Conservation (phyloP, 92 coral and sea anemone genomes). For the Phenganax stokvisi region DNA sequence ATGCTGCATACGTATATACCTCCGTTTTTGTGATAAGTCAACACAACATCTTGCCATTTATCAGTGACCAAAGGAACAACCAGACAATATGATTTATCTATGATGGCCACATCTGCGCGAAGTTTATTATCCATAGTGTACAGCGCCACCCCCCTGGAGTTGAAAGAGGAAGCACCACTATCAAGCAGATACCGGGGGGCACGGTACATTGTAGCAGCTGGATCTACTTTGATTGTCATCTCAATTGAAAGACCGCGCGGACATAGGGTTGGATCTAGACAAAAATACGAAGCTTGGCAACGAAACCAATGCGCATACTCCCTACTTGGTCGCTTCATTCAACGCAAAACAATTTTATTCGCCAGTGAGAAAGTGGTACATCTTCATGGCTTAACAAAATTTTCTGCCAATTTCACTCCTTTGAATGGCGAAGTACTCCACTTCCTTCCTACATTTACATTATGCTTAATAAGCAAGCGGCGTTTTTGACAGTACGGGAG, state of each 20-base stretch:
- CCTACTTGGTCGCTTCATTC: neutral
- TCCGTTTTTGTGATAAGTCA: conserved; percentile 75
- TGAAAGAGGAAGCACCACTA: conserved; percentile 91
- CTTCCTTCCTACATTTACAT: no score
- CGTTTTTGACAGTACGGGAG: no score
- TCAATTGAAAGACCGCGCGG: conserved; percentile 84
- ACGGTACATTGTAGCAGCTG: conserved; percentile 59
- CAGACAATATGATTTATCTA: conserved; percentile 73
- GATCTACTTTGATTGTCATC: conserved; percentile 82
- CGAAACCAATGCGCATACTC: neutral
- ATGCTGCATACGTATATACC: conserved; percentile 39
- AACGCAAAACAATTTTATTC: neutral
- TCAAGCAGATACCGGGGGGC: conserved; percentile 79
- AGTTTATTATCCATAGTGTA: conserved; percentile 75
- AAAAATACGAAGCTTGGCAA: no score
- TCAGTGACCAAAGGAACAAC: conserved; percentile 64
- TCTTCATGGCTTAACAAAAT: no score
- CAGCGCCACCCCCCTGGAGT: conserved; percentile 89
- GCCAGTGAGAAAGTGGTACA: no score
- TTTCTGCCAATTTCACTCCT: no score
- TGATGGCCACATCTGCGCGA: conserved; percentile 86
- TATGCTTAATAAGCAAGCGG: no score
- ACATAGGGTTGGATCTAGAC: conserved; percentile 78
- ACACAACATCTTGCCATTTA: conserved; percentile 86
- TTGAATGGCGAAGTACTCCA: no score